Conservation (phyloP, 2,888 invertebrate genomes). For the Drosophila kokeensis region DNA sequence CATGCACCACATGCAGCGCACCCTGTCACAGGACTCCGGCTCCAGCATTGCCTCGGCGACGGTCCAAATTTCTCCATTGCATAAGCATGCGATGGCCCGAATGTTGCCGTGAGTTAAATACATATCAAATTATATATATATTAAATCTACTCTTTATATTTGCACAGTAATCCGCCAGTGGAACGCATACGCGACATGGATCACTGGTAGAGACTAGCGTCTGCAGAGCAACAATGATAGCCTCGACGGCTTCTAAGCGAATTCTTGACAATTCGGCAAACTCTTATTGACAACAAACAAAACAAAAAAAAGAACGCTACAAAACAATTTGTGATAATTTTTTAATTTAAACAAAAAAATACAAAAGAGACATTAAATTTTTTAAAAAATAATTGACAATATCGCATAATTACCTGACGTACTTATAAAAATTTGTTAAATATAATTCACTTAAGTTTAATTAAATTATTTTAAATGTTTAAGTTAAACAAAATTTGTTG, state of each 20-base stretch:
- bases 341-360: conserved; percentile 55
- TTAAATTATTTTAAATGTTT: conserved; percentile 69
- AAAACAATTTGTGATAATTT: conserved; percentile 79
- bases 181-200: conserved; percentile 84
- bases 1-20: conserved; percentile 85
- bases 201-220: conserved; percentile 81
- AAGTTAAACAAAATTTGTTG: conserved; percentile 53
- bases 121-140: background rate
- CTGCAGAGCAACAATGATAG: conserved; percentile 18
- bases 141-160: background rate
- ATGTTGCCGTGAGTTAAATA: conserved; percentile 83
- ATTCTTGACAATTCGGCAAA: conserved; percentile 49
- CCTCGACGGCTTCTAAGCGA: conserved; percentile 21
- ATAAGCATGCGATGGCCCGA: conserved; percentile 84
- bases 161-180: conserved; percentile 83
- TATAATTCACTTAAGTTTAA: conserved; percentile 55
- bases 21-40: conserved; percentile 87
- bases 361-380: conserved; percentile 19
- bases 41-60: conserved; percentile 87
- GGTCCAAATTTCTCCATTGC: conserved; percentile 85
- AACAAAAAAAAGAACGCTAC: conserved; percentile 54
- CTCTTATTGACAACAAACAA: conserved; percentile 35
- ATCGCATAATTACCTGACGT: conserved; percentile 55
- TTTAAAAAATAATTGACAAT: conserved; percentile 44
- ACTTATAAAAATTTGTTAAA: conserved; percentile 50